These are phyloP conservation scores for Seira sanloemensis DNA, from an alignment of 2,888 invertebrate species.

Conservation along the genomic window DNA sequence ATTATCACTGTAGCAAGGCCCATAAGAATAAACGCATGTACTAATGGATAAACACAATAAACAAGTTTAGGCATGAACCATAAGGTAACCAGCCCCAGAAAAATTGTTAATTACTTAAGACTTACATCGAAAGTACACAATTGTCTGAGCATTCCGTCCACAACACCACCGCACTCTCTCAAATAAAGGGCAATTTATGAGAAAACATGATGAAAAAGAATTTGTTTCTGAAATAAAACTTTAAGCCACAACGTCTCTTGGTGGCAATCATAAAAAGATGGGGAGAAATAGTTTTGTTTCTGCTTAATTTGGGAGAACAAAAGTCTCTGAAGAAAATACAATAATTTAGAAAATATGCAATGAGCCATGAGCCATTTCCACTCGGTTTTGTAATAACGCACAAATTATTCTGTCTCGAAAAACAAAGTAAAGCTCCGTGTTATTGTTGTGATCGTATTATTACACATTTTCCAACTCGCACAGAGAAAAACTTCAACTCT, in stretches of 20 bases:
- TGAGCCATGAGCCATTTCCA: slow-evolving; percentile 10
- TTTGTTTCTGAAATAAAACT: neutral
- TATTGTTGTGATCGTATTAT: slow-evolving; percentile 2
- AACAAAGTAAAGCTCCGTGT: slow-evolving; percentile 10
- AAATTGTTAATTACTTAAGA: neutral
- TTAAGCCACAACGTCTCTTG: slow-evolving; percentile 21
- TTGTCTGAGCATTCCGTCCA: neutral
- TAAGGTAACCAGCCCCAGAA: slow-evolving; percentile 9
- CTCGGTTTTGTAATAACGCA: neutral
- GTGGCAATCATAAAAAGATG: slow-evolving; percentile 10
- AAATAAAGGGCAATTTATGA: slow-evolving; percentile 9
- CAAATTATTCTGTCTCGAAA: neutral
- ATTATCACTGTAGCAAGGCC: neutral
- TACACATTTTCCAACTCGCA: neutral
- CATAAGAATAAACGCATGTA: neutral
- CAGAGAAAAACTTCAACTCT: neutral
- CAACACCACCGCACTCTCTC: neutral
- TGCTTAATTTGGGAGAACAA: neutral
- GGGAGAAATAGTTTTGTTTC: neutral
- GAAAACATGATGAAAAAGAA: neutral
- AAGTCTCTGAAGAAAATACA: neutral
- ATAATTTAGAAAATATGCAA: slow-evolving; percentile 3
- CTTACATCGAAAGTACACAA: neutral
- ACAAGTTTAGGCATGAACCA: neutral
- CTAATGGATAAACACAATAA: slow-evolving; percentile 10